These are phyloP conservation scores for Champsocephalus gunnari DNA, from an alignment of 2,797 vertebrate genomes.

Conservation along the genomic window DNA sequence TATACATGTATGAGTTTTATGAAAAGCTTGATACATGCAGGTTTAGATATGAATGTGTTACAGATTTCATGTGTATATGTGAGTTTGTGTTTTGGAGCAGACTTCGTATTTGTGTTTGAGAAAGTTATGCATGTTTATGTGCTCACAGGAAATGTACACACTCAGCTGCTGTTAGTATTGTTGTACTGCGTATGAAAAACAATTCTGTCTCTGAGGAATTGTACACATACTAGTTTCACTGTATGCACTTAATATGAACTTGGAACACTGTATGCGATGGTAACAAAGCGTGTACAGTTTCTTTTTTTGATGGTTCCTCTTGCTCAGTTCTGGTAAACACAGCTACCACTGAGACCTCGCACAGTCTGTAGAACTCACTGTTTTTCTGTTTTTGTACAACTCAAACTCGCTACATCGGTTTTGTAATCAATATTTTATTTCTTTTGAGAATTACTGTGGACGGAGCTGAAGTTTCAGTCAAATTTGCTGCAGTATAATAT, in stretches of 20 bases:
- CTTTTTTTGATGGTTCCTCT: conserved; percentile 40
- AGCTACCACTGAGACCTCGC: conserved; percentile 43
- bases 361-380: conserved; percentile 41
- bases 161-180: conserved; percentile 23
- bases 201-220: conserved; percentile 38
- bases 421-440: conserved; percentile 61
- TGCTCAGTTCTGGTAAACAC: conserved; percentile 49
- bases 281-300: conserved; percentile 21
- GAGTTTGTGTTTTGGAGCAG: conserved; percentile 34
- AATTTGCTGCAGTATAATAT: conserved; percentile 43
- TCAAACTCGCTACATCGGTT: conserved; percentile 31
- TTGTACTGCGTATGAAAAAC: conserved; percentile 34
- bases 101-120: conserved; percentile 24
- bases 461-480: conserved; percentile 26
- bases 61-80: conserved; percentile 32
- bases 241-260: conserved; percentile 41
- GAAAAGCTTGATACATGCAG: conserved; percentile 39
- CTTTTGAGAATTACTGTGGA: conserved; percentile 39
- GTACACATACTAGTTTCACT: conserved; percentile 27
- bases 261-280: conserved; percentile 27
- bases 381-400: conserved; percentile 24
- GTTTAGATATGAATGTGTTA: conserved; percentile 48
- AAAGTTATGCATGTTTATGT: conserved; percentile 8
- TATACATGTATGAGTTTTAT: conserved; percentile 57
- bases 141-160: conserved; percentile 37